Base-by-base conservation (phyloP, 2,113 vertebrate genomes). In the Pandion haliaetus region DNA sequence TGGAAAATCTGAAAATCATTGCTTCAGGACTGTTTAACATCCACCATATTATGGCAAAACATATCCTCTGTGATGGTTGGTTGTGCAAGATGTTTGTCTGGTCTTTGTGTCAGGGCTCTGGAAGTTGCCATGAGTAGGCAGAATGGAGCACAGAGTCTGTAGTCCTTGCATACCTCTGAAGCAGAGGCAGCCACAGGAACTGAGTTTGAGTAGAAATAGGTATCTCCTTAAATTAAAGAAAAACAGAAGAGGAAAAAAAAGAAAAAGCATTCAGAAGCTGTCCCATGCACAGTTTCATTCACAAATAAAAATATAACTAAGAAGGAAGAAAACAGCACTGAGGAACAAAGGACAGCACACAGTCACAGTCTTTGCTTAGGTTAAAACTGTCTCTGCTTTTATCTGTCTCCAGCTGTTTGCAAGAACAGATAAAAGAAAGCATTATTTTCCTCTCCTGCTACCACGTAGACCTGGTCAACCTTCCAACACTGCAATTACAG, bases 361-460 rank as follows among this genome's bases (percentile, higher is more conserved):
- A 91, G 47, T 50, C 74, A 82, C 91, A 90, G 70, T 87, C 91
- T 96, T 93, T 95, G 87, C 81, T 73, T 94, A 91, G 49, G 88
- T 91, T 93, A 95, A 91, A 91, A 77, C 80, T 73, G 89, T 90
- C 93, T 97, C 93, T 1, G 0, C 90, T 97, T 97, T 97, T 98
- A 97, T 96, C 97, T 94, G 67, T 83, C 93, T 97, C 96, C 97
- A 96, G 88, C 93, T 97, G 96, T 86, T 95, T 87, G 69, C 54
- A 86, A 63, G 44, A 87, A 63, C 45, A 97, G 97, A 97, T 97
- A 96, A 97, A 98, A 96, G 96, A 94, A 87, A 91, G 63, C 42
- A 69, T 63, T 96, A 93, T 93, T 96, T 96, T 93, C 70, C n/a
- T 95, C 42, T 42, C 38, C 32, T 89, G 59, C 71, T 92, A 83